phyloP scores from a whole-genome alignment of 2,888 invertebrate genomes.

The Drosophila conformis region DNA sequence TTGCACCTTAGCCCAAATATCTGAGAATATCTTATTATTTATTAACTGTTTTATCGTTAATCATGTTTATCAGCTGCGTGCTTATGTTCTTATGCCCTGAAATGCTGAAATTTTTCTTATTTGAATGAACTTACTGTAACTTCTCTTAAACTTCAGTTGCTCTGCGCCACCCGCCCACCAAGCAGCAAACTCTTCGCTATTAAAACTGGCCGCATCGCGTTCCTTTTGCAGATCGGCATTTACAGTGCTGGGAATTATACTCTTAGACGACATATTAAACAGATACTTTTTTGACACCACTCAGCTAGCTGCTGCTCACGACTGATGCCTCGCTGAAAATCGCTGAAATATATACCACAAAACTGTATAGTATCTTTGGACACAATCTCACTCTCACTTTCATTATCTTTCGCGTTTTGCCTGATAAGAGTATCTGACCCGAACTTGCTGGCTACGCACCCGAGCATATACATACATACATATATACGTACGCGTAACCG shows the following conservation, averaged over 20 bases:
- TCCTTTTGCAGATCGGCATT: slow-evolving; percentile 90
- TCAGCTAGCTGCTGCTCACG: slow-evolving; percentile 10
- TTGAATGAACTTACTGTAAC: slow-evolving; percentile 53
- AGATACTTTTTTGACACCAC: slow-evolving; percentile 5
- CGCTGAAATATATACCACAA: background rate
- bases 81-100: too few species aligned
- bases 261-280: slow-evolving; percentile 50
- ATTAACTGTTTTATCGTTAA: too few species aligned
- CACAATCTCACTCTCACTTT: background rate
- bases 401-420: background rate
- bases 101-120: background rate
- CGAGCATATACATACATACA: too few species aligned
- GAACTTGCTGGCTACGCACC: too few species aligned
- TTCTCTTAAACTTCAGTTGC: slow-evolving; percentile 82
- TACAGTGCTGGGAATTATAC: slow-evolving; percentile 81
- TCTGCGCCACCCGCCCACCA: slow-evolving; percentile 90
- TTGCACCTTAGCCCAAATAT: too few species aligned
- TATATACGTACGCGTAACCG: too few species aligned
- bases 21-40: too few species aligned
- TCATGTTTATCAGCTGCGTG: too few species aligned
- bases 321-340: slow-evolving; percentile 18
- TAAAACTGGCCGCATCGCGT: slow-evolving; percentile 89
- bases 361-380: slow-evolving; percentile 1
- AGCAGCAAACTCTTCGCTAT: slow-evolving; percentile 90
- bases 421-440: slow-evolving; percentile 3